Conservation (phyloP, 2,888 invertebrate species). For the Hemicrepidius hirtus region DNA sequence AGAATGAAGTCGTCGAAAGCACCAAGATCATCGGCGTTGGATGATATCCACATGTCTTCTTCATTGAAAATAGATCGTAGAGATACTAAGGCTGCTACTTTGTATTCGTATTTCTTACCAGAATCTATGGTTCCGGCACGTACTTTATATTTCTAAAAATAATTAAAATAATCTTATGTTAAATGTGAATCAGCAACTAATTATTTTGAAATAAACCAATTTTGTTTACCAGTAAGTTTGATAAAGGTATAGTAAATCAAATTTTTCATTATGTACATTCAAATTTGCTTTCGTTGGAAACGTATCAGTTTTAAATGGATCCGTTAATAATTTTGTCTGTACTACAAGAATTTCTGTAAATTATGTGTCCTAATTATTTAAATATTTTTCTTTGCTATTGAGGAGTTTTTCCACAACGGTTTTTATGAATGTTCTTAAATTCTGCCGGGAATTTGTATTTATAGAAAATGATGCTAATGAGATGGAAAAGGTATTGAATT, state of each 20-base stretch:
- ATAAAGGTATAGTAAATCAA: slow-evolving; percentile 28
- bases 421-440: not conserved
- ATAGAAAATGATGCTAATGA: slow-evolving; percentile 1
- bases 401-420: slow-evolving; percentile 6
- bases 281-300: not conserved
- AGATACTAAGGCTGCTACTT: slow-evolving; percentile 15
- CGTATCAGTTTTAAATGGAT: not conserved
- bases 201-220: too few species aligned
- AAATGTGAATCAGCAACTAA: too few species aligned
- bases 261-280: slow-evolving; percentile 2
- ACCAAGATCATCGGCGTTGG: slow-evolving; percentile 9
- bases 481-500: slow-evolving; percentile 8
- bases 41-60: slow-evolving; percentile 8
- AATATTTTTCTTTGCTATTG: not conserved
- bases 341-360: slow-evolving; percentile 24
- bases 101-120: slow-evolving; percentile 21
- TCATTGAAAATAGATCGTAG: not conserved
- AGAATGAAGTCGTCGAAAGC: slow-evolving; percentile 30
- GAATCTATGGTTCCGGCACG: slow-evolving; percentile 17
- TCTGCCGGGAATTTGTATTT: not conserved
- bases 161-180: too few species aligned
- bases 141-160: slow-evolving; percentile 27
- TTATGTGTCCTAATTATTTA: not conserved
- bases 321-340: slow-evolving; percentile 18
- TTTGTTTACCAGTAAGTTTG: too few species aligned